Evolutionary conservation across 2,888 invertebrate genomes (phyloP).

Genomic region (Seira ritae): DNA sequence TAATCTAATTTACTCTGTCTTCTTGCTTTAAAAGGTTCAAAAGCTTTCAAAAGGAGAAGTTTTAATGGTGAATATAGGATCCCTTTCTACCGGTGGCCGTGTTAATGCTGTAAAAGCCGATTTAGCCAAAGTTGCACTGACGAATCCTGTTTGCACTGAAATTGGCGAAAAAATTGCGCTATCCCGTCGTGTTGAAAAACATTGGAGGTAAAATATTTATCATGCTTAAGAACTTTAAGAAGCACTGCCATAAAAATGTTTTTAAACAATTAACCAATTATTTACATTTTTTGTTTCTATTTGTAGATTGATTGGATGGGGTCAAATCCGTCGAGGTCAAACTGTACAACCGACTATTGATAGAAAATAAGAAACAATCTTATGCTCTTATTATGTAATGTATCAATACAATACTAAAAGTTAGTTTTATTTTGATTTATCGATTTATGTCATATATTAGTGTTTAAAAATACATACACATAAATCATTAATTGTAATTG

Average conservation of each 20-base stretch:
- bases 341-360: constrained; percentile 87
- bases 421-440: too few species aligned
- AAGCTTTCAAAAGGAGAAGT: constrained; percentile 94
- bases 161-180: constrained; percentile 99
- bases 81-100: constrained; percentile 97
- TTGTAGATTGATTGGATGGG: constrained; percentile 99
- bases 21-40: constrained; percentile 84
- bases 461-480: too few species aligned
- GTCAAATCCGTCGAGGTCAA: constrained; percentile 97
- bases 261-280: background rate
- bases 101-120: constrained; percentile 96
- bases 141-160: constrained; percentile 99
- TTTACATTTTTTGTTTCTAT: background rate
- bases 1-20: background rate
- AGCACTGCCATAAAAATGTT: background rate
- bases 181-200: constrained; percentile 98
- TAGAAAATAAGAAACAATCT: constrained; percentile 40
- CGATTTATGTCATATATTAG: too few species aligned
- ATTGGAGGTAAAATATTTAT: constrained; percentile 89
- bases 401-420: background rate
- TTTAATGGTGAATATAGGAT: constrained; percentile 98
- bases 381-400: background rate
- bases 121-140: constrained; percentile 97
- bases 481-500: constrained; percentile 1
- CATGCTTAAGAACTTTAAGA: too few species aligned